Evolutionary conservation across 2,888 invertebrate genomes (phyloP).

Genomic region (Megastigmus dorsalis): DNA sequence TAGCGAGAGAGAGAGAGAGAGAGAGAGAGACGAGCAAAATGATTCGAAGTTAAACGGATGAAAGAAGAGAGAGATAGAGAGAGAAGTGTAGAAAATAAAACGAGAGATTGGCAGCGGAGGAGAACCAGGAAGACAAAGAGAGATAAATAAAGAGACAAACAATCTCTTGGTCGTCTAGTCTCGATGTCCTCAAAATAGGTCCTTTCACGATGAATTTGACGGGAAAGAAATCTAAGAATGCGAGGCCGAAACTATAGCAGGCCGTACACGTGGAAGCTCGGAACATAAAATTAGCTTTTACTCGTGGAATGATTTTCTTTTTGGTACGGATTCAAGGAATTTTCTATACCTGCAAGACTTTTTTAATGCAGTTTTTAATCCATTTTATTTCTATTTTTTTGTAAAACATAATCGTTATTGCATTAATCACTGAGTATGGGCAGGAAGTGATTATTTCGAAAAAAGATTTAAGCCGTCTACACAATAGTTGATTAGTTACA

Average conservation of each 20-base stretch:
- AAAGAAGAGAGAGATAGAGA: not conserved
- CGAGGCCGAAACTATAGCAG: no score
- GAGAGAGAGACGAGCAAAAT: slow-evolving; percentile 11
- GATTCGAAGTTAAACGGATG: slow-evolving; percentile 14
- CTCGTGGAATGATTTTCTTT: not conserved
- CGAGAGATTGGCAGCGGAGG: slow-evolving; percentile 4
- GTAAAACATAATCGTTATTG: no score
- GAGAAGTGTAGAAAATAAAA: not conserved
- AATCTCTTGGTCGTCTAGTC: no score
- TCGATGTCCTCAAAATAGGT: not conserved
- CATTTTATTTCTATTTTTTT: no score
- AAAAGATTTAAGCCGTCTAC: no score
- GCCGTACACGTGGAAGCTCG: no score
- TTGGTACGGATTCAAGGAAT: no score
- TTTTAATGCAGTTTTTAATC: no score
- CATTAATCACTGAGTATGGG: no score
- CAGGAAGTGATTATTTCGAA: no score
- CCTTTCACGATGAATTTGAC: not conserved
- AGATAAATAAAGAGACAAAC: not conserved
- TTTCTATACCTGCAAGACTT: no score
- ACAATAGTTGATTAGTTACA: no score
- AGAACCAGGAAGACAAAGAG: not conserved
- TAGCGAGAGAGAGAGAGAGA: not conserved
- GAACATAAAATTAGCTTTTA: slow-evolving; percentile 14
- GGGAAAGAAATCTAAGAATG: not conserved